These are phyloP conservation scores for Strigamia transsilvanica DNA, from an alignment of 2,888 invertebrate species.

Conservation along the genomic window DNA sequence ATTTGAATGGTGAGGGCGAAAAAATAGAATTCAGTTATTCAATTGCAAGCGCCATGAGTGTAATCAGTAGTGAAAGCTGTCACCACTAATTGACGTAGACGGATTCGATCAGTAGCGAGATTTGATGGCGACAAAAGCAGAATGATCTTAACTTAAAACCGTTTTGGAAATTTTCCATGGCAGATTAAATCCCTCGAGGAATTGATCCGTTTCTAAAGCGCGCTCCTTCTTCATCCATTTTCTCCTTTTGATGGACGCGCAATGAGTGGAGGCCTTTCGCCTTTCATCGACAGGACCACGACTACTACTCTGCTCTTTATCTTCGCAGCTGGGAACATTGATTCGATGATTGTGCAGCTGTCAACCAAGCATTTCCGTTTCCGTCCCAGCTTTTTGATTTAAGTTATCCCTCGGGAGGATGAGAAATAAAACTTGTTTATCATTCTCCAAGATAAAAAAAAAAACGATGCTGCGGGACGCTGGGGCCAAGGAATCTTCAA, in stretches of 20 bases:
- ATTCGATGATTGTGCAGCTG: slow-evolving; percentile 4
- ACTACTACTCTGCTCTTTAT: neutral
- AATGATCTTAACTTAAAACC: neutral
- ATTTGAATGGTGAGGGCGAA: neutral
- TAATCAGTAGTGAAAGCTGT: neutral
- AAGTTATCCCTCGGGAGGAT: neutral
- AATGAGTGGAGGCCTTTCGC: neutral
- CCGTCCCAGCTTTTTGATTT: neutral
- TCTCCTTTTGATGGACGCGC: slow-evolving; percentile 1
- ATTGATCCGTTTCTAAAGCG: neutral
- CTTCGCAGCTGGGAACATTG: slow-evolving; percentile 20
- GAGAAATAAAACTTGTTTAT: neutral
- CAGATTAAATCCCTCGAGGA: slow-evolving; percentile 26
- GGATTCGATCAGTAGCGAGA: neutral
- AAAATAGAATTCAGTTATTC: neutral
- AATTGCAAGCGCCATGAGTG: neutral
- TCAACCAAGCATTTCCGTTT: neutral
- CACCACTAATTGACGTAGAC: slow-evolving; percentile 11
- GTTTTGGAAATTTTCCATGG: slow-evolving; percentile 6
- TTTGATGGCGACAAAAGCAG: neutral
- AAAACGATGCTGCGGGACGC: neutral
- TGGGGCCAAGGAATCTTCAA: neutral
- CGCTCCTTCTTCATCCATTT: neutral
- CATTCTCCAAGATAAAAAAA: neutral
- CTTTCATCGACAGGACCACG: slow-evolving; percentile 21